phyloP scores from a whole-genome alignment of 1,140 invertebrate genomes.

The Drosophila orosa region DNA sequence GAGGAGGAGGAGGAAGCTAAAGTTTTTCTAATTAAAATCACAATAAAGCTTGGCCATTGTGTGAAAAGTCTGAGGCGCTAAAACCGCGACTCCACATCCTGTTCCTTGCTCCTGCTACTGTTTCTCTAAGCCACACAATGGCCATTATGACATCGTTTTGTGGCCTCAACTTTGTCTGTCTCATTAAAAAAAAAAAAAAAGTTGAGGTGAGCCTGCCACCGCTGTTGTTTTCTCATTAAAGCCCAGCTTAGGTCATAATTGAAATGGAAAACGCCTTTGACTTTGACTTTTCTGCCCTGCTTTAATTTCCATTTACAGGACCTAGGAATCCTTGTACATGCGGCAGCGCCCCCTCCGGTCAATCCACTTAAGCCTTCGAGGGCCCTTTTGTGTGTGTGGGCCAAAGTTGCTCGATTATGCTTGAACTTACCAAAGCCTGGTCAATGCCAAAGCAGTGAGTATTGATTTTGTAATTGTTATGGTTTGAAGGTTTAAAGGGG shows the following conservation, averaged over 20 bases:
- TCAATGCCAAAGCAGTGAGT: constrained; percentile 22
- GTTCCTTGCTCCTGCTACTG: not conserved
- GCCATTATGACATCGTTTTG: constrained; percentile 58
- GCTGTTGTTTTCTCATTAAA: constrained; percentile 33
- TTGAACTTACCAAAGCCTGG: constrained; percentile 25
- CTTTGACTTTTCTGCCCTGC: constrained; percentile 20
- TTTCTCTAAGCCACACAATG: constrained; percentile 32
- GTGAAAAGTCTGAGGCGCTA: constrained; percentile 22
- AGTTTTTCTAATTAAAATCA: constrained; percentile 66
- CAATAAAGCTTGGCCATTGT: constrained; percentile 50
- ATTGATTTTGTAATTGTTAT: constrained; percentile 29
- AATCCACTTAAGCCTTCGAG: constrained; percentile 16
- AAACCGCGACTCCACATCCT: constrained; percentile 30
- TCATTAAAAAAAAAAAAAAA: constrained; percentile 65
- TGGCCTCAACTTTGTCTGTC: constrained; percentile 49
- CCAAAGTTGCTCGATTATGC: constrained; percentile 15
- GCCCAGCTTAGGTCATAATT: constrained; percentile 39
- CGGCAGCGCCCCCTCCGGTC: not conserved
- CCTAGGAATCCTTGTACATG: constrained; percentile 21
- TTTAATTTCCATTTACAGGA: constrained; percentile 30
- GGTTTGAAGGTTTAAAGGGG: not conserved
- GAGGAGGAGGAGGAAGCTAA: constrained; percentile 8
- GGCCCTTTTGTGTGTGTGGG: constrained; percentile 5
- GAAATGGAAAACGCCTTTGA: constrained; percentile 24
- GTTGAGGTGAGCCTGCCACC: constrained; percentile 26